Base-by-base conservation (phyloP, 2,888 invertebrate genomes). In the Eueremaeus valkanovi region DNA sequence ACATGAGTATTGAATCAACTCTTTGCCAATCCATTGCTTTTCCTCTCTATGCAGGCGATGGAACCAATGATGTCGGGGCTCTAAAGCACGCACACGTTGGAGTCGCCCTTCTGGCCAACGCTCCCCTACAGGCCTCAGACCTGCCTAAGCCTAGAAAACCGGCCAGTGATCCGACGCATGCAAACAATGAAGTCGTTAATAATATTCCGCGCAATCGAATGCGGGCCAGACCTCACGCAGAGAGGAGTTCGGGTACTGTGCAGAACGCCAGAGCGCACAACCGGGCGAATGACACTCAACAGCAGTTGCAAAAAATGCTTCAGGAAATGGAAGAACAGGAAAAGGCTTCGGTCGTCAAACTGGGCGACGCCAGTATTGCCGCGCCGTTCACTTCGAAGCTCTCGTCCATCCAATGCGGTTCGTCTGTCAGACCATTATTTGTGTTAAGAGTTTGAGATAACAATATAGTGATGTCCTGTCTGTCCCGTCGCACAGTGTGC, bases 1-100 rank as follows among this genome's bases (percentile, higher is more conserved):
- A 21, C 49, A 45, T 21, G 18, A 5, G n/a, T 40, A 40, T n/a
- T 49, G 18, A 21, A 2, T 9, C 18, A n/a, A 13, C 1, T 21
- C 2, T 49, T 49, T 49, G 3, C 18, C 16, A 11, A 11, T 24
- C 24, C 9, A 29, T 6, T 58, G n/a, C n/a, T n/a, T n/a, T n/a
- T n/a, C n/a, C n/a, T n/a, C n/a, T n/a, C n/a, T n/a, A n/a, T n/a
- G 13, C 13, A 58, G 58, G 99, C 1, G 99, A 99, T 85, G 99
- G 99, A 74, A 99, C 99, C 0, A 99, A 99, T 83, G 99, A 99
- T 85, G 99, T 99, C 16, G 99, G 99, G 24, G 96, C 96, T 5
- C 85, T 99, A 72, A 99, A 99, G 85, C 99, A 99, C 85, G 96
- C 99, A 42, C 91, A 99, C 85, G 96, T 93, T 81, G 90, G 90